Conservation (phyloP, 2,888 invertebrate species). For the Hemistola chrysoprasaria region DNA sequence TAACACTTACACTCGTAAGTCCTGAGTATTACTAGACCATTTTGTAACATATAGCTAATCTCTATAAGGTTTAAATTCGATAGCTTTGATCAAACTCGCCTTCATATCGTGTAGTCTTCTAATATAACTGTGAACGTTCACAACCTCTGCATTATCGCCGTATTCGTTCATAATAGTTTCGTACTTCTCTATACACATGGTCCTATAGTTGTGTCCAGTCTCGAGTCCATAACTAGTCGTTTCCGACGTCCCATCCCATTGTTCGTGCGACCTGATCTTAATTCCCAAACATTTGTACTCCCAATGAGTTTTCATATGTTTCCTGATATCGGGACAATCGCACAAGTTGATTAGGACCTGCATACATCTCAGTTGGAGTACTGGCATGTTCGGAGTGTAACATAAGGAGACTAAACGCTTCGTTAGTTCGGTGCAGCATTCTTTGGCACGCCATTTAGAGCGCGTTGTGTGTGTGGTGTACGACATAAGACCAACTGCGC, state of each 20-base stretch:
- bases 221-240: conserved; percentile 52
- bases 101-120: conserved; percentile 45
- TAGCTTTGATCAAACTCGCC: conserved; percentile 48
- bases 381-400: conserved; percentile 45
- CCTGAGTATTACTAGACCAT: too few relatives aligned
- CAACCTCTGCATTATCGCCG: conserved; percentile 48
- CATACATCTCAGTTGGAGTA: conserved; percentile 55
- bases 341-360: conserved; percentile 67
- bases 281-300: conserved; percentile 42
- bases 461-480: conserved; percentile 62
- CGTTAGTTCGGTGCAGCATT: conserved; percentile 47
- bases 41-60: conserved; percentile 28
- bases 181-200: conserved; percentile 57
- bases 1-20: too few relatives aligned
- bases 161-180: conserved; percentile 62
- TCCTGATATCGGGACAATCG: conserved; percentile 64
- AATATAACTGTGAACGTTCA: conserved; percentile 65
- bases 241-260: conserved; percentile 64
- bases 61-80: conserved; percentile 53
- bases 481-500: conserved; percentile 54
- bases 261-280: conserved; percentile 52
- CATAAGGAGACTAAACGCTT: conserved; percentile 49
- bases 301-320: conserved; percentile 53
- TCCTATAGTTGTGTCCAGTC: conserved; percentile 63
- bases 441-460: conserved; percentile 70